These are phyloP conservation scores for Ophion costatus DNA, from an alignment of 2,888 invertebrate species.

Conservation along the genomic window DNA sequence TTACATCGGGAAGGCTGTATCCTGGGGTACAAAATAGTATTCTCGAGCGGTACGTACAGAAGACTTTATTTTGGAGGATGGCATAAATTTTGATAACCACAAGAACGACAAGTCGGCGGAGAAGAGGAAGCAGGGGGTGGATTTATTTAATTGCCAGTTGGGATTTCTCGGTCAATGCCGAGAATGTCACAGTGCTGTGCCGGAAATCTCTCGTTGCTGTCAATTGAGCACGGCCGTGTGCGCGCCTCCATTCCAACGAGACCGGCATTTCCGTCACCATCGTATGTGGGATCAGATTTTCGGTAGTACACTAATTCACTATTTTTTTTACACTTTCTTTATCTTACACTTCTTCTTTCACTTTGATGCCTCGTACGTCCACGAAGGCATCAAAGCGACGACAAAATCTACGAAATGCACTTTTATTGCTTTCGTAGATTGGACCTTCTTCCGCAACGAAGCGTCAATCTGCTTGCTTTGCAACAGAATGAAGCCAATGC, in stretches of 20 bases:
- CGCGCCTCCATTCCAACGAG: conserved; percentile 48
- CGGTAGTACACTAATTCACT: conserved; percentile 47
- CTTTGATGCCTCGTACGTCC: background rate
- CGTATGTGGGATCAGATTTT: conserved; percentile 33
- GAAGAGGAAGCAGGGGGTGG: background rate
- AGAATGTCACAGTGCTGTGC: conserved; percentile 55
- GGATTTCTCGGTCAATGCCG: conserved; percentile 65
- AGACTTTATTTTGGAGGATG: background rate
- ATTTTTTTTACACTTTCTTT: conserved; percentile 25
- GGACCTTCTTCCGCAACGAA: background rate
- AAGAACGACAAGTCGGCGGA: background rate
- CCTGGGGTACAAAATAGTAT: background rate
- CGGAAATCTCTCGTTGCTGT: conserved; percentile 70
- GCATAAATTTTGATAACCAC: background rate
- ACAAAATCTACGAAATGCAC: background rate
- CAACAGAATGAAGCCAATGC: background rate
- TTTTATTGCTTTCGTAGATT: background rate
- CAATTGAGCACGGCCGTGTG: conserved; percentile 64
- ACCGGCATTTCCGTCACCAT: conserved; percentile 61
- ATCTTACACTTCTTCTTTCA: too few species aligned
- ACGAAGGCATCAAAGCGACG: background rate
- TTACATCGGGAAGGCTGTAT: background rate
- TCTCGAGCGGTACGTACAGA: background rate
- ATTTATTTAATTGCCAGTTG: conserved; percentile 41
- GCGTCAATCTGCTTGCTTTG: background rate